Evolutionary conservation across 2,888 invertebrate species (phyloP), one percentile per base, ranked within the genome.

Genomic region (Lamellibrachia satsuma): DNA sequence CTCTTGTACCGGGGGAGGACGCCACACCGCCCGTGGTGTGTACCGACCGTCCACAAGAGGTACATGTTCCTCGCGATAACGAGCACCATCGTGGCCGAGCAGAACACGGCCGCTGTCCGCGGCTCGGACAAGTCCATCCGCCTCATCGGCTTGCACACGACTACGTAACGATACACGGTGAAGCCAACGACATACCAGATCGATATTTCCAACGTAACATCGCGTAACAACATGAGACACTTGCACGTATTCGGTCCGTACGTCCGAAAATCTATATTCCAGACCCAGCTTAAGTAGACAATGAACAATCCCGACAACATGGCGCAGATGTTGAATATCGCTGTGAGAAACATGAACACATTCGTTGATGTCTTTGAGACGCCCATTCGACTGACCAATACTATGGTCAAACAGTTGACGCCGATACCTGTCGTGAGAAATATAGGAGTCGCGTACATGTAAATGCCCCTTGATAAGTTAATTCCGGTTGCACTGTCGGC

Each of bases 291-390:
- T n/a, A 75, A 75, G 75, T 75, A 75, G 75, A 75, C 75, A n/a
- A 75, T 75, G n/a, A 75, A 75, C 75, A 75, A n/a, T 75, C 75
- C 75, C 75, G 22, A 75, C 75, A 75, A 75, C 75, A 75, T 22
- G 75, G 75, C 75, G 15, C 75, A 22, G 75, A 75, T n/a, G 75
- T 75, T 75, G 22, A 75, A 75, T 15, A 75, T 22, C 15, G 75
- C 75, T 11, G 75, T 75, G 75, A 75, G 75, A 75, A 75, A 75
- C 75, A 75, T 22, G 75, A 75, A 75, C 22, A 75, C 22, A n/a
- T 75, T 75, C n/a, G 75, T 75, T 75, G 75, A 75, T n/a, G 75
- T 75, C 75, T 75, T 75, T n/a, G 75, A 15, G 75, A 75, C n/a
- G 75, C 75, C 75, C 75, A 75, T 75, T 75, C 75, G 75, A 22